These are phyloP conservation scores for Dolomedes plantarius DNA, from an alignment of 2,888 invertebrate species.

Conservation along the genomic window DNA sequence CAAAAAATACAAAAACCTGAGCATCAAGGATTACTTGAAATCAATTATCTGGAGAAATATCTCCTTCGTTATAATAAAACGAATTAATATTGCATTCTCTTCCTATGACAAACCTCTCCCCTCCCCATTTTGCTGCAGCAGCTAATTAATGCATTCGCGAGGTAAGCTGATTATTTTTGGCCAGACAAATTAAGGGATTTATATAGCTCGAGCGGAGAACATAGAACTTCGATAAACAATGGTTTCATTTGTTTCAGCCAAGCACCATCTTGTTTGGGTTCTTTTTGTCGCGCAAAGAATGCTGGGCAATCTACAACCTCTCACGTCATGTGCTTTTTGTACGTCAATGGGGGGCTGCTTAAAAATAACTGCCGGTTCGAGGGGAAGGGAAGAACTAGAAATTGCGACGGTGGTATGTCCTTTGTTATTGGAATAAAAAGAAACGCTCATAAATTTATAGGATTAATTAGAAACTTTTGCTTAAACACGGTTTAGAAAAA, in stretches of 20 bases:
- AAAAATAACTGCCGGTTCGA: background rate
- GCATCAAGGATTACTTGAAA: background rate
- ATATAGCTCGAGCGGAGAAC: conserved; percentile 18
- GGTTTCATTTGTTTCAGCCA: conserved; percentile 29
- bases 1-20: too few species aligned
- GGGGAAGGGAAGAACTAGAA: background rate
- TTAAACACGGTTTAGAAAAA: too few species aligned
- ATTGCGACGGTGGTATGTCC: too few species aligned
- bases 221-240: conserved; percentile 28
- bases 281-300: conserved; percentile 18
- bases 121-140: conserved; percentile 3
- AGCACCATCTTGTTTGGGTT: conserved; percentile 16
- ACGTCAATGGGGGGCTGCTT: conserved; percentile 1
- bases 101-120: background rate
- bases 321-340: conserved; percentile 33
- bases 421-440: too few species aligned
- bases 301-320: conserved; percentile 23
- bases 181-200: conserved; percentile 29
- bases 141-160: conserved; percentile 21
- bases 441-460: too few species aligned
- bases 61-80: conserved; percentile 11
- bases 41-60: conserved; percentile 3
- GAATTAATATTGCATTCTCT: conserved; percentile 9
- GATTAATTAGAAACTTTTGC: too few species aligned
- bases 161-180: conserved; percentile 33